phyloP scores from a whole-genome alignment of 1,140 invertebrate genomes.

The Polyergus mexicanus region DNA sequence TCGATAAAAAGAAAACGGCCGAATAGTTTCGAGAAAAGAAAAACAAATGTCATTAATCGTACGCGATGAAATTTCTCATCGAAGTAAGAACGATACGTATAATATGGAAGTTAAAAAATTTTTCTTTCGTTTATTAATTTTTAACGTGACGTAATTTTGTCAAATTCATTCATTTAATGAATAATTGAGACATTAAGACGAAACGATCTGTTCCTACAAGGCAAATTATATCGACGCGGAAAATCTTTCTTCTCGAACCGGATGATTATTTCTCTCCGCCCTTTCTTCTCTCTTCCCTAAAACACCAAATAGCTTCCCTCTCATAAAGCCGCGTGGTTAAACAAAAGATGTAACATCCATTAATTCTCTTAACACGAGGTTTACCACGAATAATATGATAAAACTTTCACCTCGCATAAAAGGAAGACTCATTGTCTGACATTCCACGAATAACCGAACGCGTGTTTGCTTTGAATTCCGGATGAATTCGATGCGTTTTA shows the following conservation, averaged over 20 bases:
- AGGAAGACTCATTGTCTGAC: slow-evolving; percentile 44
- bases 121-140: slow-evolving; percentile 32
- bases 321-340: slow-evolving; percentile 49
- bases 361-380: slow-evolving; percentile 61
- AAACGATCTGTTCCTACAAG: neutral
- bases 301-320: neutral
- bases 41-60: neutral
- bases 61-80: slow-evolving; percentile 5
- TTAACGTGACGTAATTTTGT: neutral
- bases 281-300: neutral
- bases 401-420: slow-evolving; percentile 48
- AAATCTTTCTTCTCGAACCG: slow-evolving; percentile 27
- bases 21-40: slow-evolving; percentile 9
- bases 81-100: neutral
- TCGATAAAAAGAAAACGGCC: slow-evolving; percentile 1
- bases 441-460: slow-evolving; percentile 41
- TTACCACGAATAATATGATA: slow-evolving; percentile 63
- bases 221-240: slow-evolving; percentile 37
- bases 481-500: slow-evolving; percentile 35
- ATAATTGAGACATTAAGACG: neutral
- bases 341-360: slow-evolving; percentile 52
- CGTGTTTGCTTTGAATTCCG: slow-evolving; percentile 40
- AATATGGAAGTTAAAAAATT: neutral
- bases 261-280: slow-evolving; percentile 2
- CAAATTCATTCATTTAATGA: neutral